Percentiles rank a stretch among this genome's conserved stretches.
phyloP scores from a whole-genome alignment of 2,113 vertebrate genomes.

The Galbula dea region DNA sequence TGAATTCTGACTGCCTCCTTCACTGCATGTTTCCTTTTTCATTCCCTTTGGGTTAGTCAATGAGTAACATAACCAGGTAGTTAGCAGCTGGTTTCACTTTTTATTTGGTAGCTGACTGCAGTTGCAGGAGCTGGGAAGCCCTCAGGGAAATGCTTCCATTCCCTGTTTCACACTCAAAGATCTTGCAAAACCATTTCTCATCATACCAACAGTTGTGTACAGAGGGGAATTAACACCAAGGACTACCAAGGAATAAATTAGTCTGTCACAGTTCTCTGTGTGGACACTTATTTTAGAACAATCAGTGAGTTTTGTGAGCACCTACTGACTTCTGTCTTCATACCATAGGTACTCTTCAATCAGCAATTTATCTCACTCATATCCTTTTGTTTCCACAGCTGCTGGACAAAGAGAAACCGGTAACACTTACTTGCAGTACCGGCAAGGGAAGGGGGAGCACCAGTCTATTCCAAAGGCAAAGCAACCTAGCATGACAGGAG shows the following conservation, averaged over 20 bases:
- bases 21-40: not conserved
- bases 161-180: not conserved
- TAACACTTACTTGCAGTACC: not conserved
- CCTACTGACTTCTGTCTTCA: not conserved
- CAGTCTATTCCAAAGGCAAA: not conserved
- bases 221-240: not conserved
- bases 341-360: not conserved
- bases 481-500: not conserved
- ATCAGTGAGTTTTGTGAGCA: not conserved
- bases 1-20: not conserved
- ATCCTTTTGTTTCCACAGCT: not conserved
- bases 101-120: not conserved
- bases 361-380: not conserved
- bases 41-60: not conserved
- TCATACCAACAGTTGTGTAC: not conserved
- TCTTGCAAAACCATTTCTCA: not conserved
- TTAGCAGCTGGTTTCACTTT: conserved; percentile 15
- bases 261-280: not conserved
- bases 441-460: too few relatives aligned
- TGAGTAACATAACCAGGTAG: not conserved
- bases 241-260: not conserved
- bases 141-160: not conserved
- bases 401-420: not conserved
- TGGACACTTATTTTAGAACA: not conserved
- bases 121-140: not conserved